Conservation (phyloP, 2,113 vertebrate genomes). For the Microtus montanus region DNA sequence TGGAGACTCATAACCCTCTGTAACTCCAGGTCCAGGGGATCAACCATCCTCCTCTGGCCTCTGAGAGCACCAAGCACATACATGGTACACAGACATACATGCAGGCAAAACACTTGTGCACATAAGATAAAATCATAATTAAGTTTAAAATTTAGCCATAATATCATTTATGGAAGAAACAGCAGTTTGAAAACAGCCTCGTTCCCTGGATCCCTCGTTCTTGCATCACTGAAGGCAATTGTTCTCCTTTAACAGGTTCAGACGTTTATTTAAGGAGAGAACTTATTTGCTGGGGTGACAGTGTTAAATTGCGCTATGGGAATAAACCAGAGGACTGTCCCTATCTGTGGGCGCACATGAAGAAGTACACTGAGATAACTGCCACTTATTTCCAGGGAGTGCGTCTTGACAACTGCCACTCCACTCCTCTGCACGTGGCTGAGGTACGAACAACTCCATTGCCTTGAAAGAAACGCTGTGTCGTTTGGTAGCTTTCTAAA, state of each 20-base stretch:
- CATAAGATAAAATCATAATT: neutral
- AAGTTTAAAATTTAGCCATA: neutral
- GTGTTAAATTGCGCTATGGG: constrained; percentile 96
- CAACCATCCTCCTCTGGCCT: neutral
- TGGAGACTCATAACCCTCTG: too few relatives aligned
- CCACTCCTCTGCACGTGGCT: constrained; percentile 95
- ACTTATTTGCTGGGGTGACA: constrained; percentile 97
- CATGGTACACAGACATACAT: neutral
- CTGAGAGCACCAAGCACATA: neutral
- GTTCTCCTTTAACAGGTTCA: constrained; percentile 86
- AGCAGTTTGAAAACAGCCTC: neutral
- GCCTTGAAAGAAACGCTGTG: neutral
- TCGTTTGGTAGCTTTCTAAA: neutral
- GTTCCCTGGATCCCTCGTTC: neutral
- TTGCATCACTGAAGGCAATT: neutral
- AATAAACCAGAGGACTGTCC: constrained; percentile 94
- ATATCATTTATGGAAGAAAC: neutral
- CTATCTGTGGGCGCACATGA: constrained; percentile 97
- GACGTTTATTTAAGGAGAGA: constrained; percentile 96
- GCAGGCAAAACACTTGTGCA: neutral
- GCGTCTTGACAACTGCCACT: constrained; percentile 98
- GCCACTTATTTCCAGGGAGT: constrained; percentile 94
- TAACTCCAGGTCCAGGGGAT: neutral
- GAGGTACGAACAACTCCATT: constrained; percentile 88
- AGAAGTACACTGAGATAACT: constrained; percentile 95